phyloP scores from a whole-genome alignment of 2,888 invertebrate genomes.

The Pasiphila rectangulata region DNA sequence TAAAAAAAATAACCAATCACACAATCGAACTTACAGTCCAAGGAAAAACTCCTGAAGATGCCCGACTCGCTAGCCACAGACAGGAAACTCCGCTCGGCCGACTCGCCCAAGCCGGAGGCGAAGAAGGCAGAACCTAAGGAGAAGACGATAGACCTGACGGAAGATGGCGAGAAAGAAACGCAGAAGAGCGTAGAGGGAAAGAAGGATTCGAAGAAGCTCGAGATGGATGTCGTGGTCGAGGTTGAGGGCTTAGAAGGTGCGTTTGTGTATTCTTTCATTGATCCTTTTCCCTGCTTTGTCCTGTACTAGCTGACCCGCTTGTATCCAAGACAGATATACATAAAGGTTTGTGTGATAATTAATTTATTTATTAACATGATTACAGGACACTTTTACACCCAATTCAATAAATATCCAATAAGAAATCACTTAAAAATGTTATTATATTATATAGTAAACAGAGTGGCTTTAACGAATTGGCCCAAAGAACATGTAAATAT shows the following conservation, averaged over 20 bases:
- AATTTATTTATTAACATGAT: neutral
- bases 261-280: slow-evolving; percentile 22
- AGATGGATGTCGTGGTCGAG: slow-evolving; percentile 52
- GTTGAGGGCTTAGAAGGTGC: slow-evolving; percentile 51
- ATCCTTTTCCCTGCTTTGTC: neutral
- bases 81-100: slow-evolving; percentile 60
- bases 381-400: too few relatives aligned
- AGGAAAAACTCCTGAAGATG: slow-evolving; percentile 63
- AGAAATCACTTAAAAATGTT: too few relatives aligned
- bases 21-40: slow-evolving; percentile 66
- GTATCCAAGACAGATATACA: too few relatives aligned
- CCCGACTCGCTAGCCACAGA: slow-evolving; percentile 55
- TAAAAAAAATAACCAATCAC: too few relatives aligned
- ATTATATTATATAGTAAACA: too few relatives aligned
- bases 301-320: too few relatives aligned
- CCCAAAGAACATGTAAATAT: too few relatives aligned
- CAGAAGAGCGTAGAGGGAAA: slow-evolving; percentile 27
- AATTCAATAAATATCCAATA: too few relatives aligned
- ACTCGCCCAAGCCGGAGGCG: slow-evolving; percentile 58
- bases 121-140: slow-evolving; percentile 30
- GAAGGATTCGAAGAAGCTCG: slow-evolving; percentile 35
- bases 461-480: too few relatives aligned
- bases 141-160: slow-evolving; percentile 9
- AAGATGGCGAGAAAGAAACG: slow-evolving; percentile 26
- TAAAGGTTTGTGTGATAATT: too few relatives aligned